Percentiles rank a stretch among this genome's conserved stretches.
These are phyloP conservation scores for Intellagama lesueurii DNA, from an alignment of 2,797 vertebrate genomes.

Conservation along the genomic window DNA sequence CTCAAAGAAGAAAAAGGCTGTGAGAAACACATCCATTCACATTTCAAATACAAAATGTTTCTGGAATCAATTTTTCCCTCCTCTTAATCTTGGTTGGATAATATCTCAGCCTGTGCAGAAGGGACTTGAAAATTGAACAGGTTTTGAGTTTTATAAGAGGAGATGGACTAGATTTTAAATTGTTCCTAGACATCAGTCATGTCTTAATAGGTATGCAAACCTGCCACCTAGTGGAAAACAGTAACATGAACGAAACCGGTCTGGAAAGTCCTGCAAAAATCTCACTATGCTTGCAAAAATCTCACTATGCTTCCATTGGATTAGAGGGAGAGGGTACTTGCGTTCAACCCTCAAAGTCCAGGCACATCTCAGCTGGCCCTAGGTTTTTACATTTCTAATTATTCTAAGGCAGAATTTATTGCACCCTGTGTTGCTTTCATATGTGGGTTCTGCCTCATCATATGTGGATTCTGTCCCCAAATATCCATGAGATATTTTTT, in stretches of 20 bases:
- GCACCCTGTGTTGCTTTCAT: too few relatives aligned
- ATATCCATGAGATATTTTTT: too few relatives aligned
- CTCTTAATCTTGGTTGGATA: conserved; percentile 14
- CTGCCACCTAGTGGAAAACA: conserved; percentile 59
- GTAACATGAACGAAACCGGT: background rate
- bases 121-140: conserved; percentile 16
- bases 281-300: background rate
- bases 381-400: background rate
- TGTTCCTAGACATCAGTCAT: background rate
- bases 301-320: conserved; percentile 14
- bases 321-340: background rate
- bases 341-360: background rate
- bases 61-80: background rate
- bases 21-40: conserved; percentile 10
- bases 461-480: too few relatives aligned
- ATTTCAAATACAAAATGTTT: conserved; percentile 12
- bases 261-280: background rate
- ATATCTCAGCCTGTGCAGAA: conserved; percentile 1
- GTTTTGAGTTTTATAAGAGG: conserved; percentile 24
- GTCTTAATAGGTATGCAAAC: conserved; percentile 3
- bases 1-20: background rate
- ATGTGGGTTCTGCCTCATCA: too few relatives aligned
- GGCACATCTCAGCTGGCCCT: too few relatives aligned
- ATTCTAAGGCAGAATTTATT: background rate
- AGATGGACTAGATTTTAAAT: conserved; percentile 20